Evolutionary conservation across 2,797 vertebrate genomes (phyloP).

Genomic region (Bryconaethiops microstoma): DNA sequence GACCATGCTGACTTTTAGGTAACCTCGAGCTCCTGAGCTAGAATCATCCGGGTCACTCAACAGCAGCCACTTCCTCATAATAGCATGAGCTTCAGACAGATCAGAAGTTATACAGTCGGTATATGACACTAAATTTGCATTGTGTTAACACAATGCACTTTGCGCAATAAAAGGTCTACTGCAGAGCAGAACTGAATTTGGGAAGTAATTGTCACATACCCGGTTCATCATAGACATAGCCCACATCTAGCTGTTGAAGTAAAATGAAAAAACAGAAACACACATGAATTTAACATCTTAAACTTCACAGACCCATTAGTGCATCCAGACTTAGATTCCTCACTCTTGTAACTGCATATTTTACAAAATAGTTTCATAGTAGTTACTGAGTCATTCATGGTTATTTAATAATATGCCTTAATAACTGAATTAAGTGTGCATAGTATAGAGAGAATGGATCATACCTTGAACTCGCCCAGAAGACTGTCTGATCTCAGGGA

Average conservation of each 20-base stretch:
- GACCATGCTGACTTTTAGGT: conserved; percentile 95
- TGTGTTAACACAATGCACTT: background rate
- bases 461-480: conserved; percentile 78
- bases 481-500: conserved; percentile 78
- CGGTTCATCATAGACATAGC: conserved; percentile 91
- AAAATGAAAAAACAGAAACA: conserved; percentile 10
- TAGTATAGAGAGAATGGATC: background rate
- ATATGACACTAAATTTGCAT: background rate
- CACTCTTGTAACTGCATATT: background rate
- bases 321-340: background rate
- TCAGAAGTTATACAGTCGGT: background rate
- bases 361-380: too few species aligned
- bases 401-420: background rate
- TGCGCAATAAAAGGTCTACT: conserved; percentile 12
- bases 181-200: conserved; percentile 8
- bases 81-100: conserved; percentile 67
- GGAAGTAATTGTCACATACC: conserved; percentile 69
- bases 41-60: conserved; percentile 89
- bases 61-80: conserved; percentile 94
- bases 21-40: conserved; percentile 88
- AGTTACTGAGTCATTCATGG: too few species aligned
- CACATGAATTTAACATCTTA: background rate
- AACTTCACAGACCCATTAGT: background rate
- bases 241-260: conserved; percentile 86
- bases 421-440: background rate